Evolutionary conservation across 2,113 vertebrate species (phyloP).

Genomic region (Cavia porcellus): DNA sequence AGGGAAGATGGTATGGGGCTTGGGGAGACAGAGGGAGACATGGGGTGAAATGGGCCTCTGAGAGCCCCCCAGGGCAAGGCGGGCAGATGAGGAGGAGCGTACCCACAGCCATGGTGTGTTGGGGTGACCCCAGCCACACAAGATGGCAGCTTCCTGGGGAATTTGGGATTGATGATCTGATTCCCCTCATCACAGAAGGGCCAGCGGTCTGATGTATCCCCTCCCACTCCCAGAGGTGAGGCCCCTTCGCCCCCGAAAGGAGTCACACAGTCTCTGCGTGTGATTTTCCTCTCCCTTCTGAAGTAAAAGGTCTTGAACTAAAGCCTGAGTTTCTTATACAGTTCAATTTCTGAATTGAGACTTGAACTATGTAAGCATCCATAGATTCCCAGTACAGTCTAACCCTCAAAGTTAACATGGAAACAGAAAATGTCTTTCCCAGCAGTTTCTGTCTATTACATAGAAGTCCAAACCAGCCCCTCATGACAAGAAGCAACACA

Average conservation of each 20-base stretch:
- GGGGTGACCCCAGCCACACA: neutral
- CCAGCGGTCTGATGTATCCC: neutral
- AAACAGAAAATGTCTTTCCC: neutral
- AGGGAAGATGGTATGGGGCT: neutral
- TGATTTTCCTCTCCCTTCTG: neutral
- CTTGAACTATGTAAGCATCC: neutral
- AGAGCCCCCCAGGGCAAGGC: neutral
- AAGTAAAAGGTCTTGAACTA: neutral
- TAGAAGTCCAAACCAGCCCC: neutral
- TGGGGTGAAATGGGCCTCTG: neutral
- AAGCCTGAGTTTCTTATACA: neutral
- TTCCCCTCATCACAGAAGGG: neutral
- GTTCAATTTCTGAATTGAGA: neutral
- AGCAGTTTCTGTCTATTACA: neutral
- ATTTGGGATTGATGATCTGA: neutral
- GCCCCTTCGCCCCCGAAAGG: fast-evolving
- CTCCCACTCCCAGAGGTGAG: neutral
- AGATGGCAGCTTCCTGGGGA: neutral
- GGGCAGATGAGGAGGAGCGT: neutral
- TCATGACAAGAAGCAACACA: slow-evolving; percentile 13
- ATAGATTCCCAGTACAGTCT: neutral
- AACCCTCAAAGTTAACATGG: neutral
- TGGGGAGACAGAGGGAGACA: neutral
- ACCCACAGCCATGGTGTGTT: neutral
- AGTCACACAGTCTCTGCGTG: neutral